Evolutionary conservation across 2,113 vertebrate genomes (phyloP), one percentile per base, ranked within the genome.

Genomic region (Odocoileus virginianus): DNA sequence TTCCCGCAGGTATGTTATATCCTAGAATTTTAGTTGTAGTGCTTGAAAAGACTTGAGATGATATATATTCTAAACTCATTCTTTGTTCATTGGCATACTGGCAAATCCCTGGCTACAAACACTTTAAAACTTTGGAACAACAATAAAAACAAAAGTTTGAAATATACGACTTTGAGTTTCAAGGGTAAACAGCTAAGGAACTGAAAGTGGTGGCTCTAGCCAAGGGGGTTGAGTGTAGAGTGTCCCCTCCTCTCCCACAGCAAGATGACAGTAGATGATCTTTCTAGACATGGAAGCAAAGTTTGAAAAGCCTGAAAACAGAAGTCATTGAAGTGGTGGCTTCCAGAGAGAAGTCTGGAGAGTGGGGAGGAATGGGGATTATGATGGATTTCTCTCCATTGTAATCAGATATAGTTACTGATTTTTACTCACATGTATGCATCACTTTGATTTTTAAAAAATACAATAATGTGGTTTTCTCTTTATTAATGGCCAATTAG

Each of bases 331-430:
- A 5, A 23, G 43, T 4, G 27, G 55, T 6, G 28, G 47, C 43
- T 55, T 83, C 45, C 1, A 1, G 78, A 25, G 30, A 36, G 58
- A 27, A 52, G 19, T 15, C 50, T 13, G 13, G 28, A 12, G 40
- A n/a, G 2, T 0, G 7, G 61, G 54, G 30, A 4, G 11, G 74
- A 1, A 3, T 25, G 36, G 7, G 4, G n/a, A 19, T 71, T 23
- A 71, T 10, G 67, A 12, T 0, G 67, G n/a, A 23, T 19, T 3
- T 36, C 64, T 71, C n/a, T 40, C 52, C 27, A 5, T 3, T 7
- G 11, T 3, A 6, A 61, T 4, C 23, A 2, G 16, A 36, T 23
- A 7, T 1, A 13, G 27, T 19, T 54, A 58, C 16, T 13, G 4
- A 27, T 12, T 58, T 94, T 81, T 57, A 23, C 15, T 21, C 17